Percentiles rank a stretch among this genome's conserved stretches.
Evolutionary conservation across 2,888 invertebrate genomes (phyloP).

Genomic region (Netelia fuscicornis): DNA sequence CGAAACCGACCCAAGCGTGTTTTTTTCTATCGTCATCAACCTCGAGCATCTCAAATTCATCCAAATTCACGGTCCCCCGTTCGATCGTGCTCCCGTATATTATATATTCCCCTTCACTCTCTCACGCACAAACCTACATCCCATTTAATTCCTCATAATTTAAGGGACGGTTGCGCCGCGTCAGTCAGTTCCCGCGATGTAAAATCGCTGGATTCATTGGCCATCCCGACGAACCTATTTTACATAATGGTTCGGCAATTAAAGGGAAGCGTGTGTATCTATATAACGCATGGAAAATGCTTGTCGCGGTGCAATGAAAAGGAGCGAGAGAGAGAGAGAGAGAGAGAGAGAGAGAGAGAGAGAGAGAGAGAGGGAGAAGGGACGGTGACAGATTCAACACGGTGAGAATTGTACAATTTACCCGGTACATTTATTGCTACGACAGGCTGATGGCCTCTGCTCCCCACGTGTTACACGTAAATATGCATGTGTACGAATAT

Average conservation of each 20-base stretch:
- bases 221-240: constrained; percentile 37
- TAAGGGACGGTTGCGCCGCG: neutral
- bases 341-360: constrained; percentile 12
- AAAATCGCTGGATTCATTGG: constrained; percentile 8
- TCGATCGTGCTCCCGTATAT: constrained; percentile 27
- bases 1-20: constrained; percentile 8
- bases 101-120: constrained; percentile 2
- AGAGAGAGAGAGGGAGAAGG: constrained; percentile 12
- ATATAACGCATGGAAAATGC: constrained; percentile 23
- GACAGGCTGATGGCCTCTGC: constrained; percentile 22
- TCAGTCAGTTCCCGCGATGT: neutral
- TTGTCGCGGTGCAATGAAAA: neutral
- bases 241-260: constrained; percentile 61
- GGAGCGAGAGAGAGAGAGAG: constrained; percentile 4
- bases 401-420: constrained; percentile 51
- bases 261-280: constrained; percentile 39
- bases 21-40: neutral
- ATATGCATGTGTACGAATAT: neutral
- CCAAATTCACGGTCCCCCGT: constrained; percentile 6
- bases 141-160: neutral
- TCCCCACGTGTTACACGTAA: constrained; percentile 18
- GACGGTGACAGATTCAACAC: constrained; percentile 17
- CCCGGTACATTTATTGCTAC: constrained; percentile 58
- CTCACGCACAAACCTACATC: too few relatives aligned
- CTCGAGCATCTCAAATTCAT: too few relatives aligned